Evolutionary conservation across 1,140 invertebrate species (phyloP).

Genomic region (Rhagoletis pomonella): DNA sequence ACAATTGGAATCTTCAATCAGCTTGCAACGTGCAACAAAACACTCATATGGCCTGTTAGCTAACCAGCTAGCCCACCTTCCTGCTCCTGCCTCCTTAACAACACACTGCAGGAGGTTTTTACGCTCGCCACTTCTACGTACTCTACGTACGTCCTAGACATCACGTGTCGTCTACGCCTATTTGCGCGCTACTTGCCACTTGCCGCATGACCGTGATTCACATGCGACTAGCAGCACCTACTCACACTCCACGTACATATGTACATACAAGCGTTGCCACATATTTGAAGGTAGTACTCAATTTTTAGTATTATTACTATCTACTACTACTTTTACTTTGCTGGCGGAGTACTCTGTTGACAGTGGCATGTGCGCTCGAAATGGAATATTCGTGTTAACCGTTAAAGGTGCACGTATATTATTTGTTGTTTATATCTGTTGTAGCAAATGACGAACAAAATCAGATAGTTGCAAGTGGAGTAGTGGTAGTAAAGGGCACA

Average conservation of each 20-base stretch:
- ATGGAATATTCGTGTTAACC: constrained; percentile 72
- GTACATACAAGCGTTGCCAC: background rate
- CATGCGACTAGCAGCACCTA: background rate
- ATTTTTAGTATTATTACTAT: background rate
- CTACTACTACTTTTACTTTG: constrained; percentile 3
- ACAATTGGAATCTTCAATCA: constrained; percentile 68
- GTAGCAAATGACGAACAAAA: constrained; percentile 19
- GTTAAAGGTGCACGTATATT: constrained; percentile 41
- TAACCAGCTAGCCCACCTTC: constrained; percentile 54
- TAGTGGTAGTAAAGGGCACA: background rate
- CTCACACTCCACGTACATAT: background rate
- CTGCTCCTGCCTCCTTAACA: constrained; percentile 57
- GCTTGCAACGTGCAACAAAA: background rate
- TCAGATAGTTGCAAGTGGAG: background rate
- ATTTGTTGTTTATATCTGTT: constrained; percentile 47
- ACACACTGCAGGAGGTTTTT: background rate
- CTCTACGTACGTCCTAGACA: constrained; percentile 24
- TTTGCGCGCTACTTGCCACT: constrained; percentile 29
- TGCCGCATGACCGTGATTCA: background rate
- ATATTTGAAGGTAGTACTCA: background rate
- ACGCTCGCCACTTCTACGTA: background rate
- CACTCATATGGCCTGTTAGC: background rate
- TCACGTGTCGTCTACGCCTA: constrained; percentile 42
- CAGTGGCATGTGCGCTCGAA: constrained; percentile 58
- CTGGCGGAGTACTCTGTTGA: background rate